Percentiles rank a stretch among this genome's conserved stretches.
Evolutionary conservation across 92 coral and sea anemone species (phyloP).

Genomic region (Bergia puertoricense): DNA sequence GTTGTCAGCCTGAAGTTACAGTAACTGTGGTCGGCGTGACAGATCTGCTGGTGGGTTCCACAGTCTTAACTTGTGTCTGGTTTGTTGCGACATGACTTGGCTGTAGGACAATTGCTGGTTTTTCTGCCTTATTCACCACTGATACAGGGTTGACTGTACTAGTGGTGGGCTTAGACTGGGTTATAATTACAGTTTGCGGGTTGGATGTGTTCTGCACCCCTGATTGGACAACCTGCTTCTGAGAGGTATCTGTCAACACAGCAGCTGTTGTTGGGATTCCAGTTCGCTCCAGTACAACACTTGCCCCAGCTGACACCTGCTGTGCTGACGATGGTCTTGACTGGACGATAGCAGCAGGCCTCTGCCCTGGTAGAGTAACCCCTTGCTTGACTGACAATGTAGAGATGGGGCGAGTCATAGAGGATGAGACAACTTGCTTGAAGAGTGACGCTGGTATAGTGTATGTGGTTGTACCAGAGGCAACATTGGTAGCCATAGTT

Average conservation of each 20-base stretch:
- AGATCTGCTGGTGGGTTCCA: not conserved
- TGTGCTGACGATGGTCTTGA: not conserved
- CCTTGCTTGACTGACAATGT: slow-evolving; percentile 35
- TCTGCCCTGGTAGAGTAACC: not conserved
- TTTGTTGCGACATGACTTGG: slow-evolving; percentile 7
- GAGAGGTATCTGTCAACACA: not conserved
- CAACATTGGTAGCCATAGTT: slow-evolving; percentile 36
- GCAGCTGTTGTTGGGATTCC: not conserved
- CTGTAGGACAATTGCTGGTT: slow-evolving; percentile 11
- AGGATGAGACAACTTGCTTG: slow-evolving; percentile 35
- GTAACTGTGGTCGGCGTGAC: not conserved
- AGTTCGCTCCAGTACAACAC: not conserved
- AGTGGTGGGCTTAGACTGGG: not conserved
- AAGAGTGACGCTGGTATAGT: slow-evolving; percentile 43
- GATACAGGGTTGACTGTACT: slow-evolving; percentile 8
- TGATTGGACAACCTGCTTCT: slow-evolving; percentile 6
- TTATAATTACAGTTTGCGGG: not conserved
- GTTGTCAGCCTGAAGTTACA: not conserved
- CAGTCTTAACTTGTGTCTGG: slow-evolving; percentile 16
- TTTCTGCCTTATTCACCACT: not conserved
- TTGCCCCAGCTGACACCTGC: slow-evolving; percentile 1
- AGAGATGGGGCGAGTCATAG: slow-evolving; percentile 36
- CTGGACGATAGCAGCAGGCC: not conserved
- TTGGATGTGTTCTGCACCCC: not conserved
- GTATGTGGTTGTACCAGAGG: slow-evolving; percentile 42